A percentile compares a stretch with the other conserved stretches of the same genome.
phyloP scores from a whole-genome alignment of 2,888 invertebrate genomes.

The Drosophila diplacantha region DNA sequence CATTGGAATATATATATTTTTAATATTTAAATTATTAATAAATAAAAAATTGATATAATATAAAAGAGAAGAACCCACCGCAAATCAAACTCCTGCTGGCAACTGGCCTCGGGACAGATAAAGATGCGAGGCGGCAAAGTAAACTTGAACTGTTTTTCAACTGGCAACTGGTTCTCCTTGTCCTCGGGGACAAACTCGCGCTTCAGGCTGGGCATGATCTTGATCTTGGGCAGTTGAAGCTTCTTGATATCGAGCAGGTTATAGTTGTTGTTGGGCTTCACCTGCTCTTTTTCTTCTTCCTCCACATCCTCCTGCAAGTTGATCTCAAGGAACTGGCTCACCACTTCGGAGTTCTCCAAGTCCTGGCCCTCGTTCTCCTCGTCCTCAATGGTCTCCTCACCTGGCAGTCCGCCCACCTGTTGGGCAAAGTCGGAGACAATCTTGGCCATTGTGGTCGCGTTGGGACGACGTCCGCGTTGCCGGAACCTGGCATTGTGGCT shows the following conservation, averaged over 20 bases:
- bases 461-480: constrained; percentile 22
- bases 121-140: background rate
- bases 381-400: background rate
- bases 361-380: background rate
- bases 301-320: background rate
- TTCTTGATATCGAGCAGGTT: background rate
- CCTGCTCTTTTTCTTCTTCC: too few species aligned
- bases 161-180: background rate
- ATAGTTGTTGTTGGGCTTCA: too few species aligned
- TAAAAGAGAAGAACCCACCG: background rate
- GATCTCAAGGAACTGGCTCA: background rate
- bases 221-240: background rate
- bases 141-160: background rate
- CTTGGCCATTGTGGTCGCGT: constrained; percentile 9
- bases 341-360: too few species aligned
- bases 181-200: background rate
- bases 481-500: constrained; percentile 15
- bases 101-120: background rate
- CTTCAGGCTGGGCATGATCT: background rate
- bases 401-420: constrained; percentile 15
- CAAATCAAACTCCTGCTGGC: constrained; percentile 1
- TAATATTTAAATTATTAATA: too few species aligned
- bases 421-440: constrained; percentile 14
- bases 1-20: background rate
- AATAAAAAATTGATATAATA: background rate